Base-by-base conservation (phyloP, 2,113 vertebrate genomes). In the Setophaga kirtlandii region DNA sequence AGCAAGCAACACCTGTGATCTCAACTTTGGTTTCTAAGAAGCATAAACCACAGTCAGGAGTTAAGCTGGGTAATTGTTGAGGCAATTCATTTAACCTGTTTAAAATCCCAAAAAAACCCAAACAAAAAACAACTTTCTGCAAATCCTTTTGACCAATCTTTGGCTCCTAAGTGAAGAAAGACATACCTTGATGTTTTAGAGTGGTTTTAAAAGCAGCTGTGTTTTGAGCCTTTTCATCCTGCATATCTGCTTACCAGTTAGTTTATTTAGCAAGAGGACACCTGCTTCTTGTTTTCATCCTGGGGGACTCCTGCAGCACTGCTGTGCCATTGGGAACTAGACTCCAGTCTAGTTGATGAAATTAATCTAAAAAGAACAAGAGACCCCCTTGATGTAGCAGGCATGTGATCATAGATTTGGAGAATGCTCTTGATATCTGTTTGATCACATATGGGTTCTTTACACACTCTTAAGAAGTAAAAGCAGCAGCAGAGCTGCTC, bases 391-490 rank as follows among this genome's bases (percentile, higher is more conserved):
- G 28, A 44, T 87, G 35, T 12, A 16, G 33, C 16, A 28, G 25
- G 16, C 46, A 35, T 77, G 90, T 91, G 82, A 90, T 96, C 77
- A 68, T 2, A 53, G 68, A 39, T 10, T 58, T 84, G 52, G 44
- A 87, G n/a, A 83, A 83, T 49, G 30, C 58, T 85, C 67, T 84
- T 55, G 44, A 31, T 63, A 69, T 15, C 60, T 90, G 5, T 89
- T 94, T 90, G 83, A 87, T 97, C 91, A 37, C 35, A 35, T 49
- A n/a, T 33, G 17, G 20, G 12, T 58, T 94, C 67, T 86, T 89
- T 28, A 59, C 17, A 28, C 9, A 31, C 35, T 63, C 60, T 69
- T 77, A 73, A 44, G 83, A 95, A 92, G 22, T 47, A 92, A 77
- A 93, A 87, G 52, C 62, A 91, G 47, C 41, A 62, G 41, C 56